Conservation (phyloP, 2,888 invertebrate species). For the Sabatieria punctata region DNA sequence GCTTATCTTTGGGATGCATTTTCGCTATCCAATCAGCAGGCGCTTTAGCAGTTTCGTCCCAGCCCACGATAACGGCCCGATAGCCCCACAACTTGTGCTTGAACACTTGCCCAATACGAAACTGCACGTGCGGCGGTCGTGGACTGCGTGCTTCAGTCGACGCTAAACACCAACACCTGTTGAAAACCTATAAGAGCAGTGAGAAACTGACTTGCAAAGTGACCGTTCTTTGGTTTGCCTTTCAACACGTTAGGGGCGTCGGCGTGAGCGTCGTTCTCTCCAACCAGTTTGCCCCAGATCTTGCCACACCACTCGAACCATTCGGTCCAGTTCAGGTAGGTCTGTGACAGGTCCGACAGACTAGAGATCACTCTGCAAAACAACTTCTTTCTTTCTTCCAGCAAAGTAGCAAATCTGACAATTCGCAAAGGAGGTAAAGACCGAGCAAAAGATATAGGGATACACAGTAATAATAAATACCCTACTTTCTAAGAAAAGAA, state of each 20-base stretch:
- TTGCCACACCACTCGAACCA: conserved; percentile 5
- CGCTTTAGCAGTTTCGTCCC: conserved; percentile 40
- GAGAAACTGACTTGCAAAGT: background rate
- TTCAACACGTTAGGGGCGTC: background rate
- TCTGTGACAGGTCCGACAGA: background rate
- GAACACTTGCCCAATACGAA: conserved; percentile 39
- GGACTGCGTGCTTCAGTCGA: conserved; percentile 32
- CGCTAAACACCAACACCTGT: conserved; percentile 16
- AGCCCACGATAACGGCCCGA: conserved; percentile 41
- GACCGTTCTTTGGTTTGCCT: background rate
- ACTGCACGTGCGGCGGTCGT: conserved; percentile 32
- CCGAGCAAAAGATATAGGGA: too few species aligned
- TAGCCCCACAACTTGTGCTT: conserved; percentile 35
- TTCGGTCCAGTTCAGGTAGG: background rate
- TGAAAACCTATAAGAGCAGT: background rate
- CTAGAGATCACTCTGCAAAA: conserved; percentile 1
- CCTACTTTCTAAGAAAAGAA: too few species aligned
- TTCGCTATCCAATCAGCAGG: conserved; percentile 36
- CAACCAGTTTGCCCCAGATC: background rate
- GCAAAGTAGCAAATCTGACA: too few species aligned
- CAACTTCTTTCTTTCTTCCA: background rate
- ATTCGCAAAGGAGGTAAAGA: too few species aligned
- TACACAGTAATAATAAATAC: too few species aligned
- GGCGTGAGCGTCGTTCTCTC: too few species aligned
- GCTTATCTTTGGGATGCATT: conserved; percentile 31